Evolutionary conservation across 2,113 vertebrate species (phyloP).

Genomic region (Epinephelus lanceolatus): DNA sequence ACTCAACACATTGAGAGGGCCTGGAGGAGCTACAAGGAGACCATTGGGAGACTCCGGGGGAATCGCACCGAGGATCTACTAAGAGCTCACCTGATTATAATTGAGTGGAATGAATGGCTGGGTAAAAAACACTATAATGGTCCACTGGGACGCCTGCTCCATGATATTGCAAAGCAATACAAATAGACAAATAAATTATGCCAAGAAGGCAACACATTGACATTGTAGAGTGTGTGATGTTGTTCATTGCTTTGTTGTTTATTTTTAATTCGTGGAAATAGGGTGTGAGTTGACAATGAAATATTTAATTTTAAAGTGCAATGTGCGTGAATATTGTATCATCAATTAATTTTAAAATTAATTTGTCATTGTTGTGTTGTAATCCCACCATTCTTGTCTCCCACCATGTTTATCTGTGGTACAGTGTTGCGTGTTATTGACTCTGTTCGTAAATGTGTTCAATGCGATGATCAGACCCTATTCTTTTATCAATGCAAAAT

Average conservation of each 20-base stretch:
- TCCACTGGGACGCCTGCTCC: background rate
- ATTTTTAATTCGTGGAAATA: background rate
- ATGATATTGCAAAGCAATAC: background rate
- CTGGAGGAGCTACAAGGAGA: too few relatives aligned
- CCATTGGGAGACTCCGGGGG: too few relatives aligned
- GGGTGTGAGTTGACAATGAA: background rate
- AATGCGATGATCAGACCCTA: too few relatives aligned
- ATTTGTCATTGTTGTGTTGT: background rate
- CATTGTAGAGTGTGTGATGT: background rate
- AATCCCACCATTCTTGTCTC: background rate
- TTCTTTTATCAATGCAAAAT: too few relatives aligned
- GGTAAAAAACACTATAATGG: background rate
- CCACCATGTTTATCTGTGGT: background rate
- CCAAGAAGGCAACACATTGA: background rate
- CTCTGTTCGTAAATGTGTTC: background rate
- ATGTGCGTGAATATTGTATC: background rate
- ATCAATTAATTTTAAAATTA: background rate
- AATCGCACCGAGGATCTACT: too few relatives aligned
- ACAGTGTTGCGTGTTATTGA: background rate
- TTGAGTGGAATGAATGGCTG: background rate
- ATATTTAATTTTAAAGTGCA: background rate
- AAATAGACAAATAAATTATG: conserved; percentile 1
- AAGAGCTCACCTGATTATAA: background rate
- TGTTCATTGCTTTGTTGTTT: background rate
- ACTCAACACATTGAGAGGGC: background rate